Evolutionary conservation across 2,113 vertebrate species (phyloP).

Genomic region (Cephalopterus ornatus): DNA sequence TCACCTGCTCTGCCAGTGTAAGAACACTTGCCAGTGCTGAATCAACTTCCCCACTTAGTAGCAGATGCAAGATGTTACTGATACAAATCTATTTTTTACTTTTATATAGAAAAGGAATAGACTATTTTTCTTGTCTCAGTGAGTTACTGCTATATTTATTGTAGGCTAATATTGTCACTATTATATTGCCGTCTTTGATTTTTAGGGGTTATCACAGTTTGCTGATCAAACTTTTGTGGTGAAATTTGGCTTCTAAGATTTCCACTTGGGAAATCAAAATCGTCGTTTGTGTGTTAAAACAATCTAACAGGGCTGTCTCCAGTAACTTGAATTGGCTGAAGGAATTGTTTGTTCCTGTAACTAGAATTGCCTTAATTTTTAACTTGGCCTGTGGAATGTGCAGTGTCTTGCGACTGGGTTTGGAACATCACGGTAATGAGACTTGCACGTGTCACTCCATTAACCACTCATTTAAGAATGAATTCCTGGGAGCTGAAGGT

Average conservation of each 20-base stretch:
- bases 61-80: background rate
- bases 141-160: background rate
- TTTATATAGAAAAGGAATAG: background rate
- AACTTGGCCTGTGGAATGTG: background rate
- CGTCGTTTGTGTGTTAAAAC: background rate
- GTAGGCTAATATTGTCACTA: background rate
- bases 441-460: background rate
- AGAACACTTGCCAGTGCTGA: background rate
- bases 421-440: background rate
- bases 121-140: background rate
- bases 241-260: background rate
- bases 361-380: background rate
- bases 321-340: background rate
- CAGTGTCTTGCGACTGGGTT: background rate
- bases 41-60: accelerated
- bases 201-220: background rate
- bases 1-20: background rate
- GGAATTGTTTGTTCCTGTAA: background rate
- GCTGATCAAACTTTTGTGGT: background rate
- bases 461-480: background rate
- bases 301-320: background rate
- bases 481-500: background rate
- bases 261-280: background rate
- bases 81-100: background rate
- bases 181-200: background rate